Evolutionary conservation across 2,113 vertebrate genomes (phyloP).

Genomic region (Mesocricetus auratus): DNA sequence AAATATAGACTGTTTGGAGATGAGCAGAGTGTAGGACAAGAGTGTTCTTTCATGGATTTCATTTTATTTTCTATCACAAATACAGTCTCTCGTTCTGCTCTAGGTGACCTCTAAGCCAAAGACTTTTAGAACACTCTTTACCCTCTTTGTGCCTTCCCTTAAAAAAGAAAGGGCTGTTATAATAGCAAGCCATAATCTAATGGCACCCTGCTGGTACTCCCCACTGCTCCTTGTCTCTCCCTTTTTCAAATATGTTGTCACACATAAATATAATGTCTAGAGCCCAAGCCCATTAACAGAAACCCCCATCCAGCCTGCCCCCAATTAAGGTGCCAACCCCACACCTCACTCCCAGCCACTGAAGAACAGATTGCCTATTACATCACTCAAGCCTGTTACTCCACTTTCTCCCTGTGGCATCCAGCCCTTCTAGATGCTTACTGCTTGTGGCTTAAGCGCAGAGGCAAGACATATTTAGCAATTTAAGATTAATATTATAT

Average conservation of each 20-base stretch:
- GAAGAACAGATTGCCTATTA: constrained; percentile 41
- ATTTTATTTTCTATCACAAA: constrained; percentile 9
- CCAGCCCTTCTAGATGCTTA: constrained; percentile 15
- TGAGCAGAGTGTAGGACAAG: background rate
- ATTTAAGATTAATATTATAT: constrained; percentile 68
- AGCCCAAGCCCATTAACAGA: constrained; percentile 51
- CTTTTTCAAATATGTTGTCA: constrained; percentile 61
- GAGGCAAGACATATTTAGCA: constrained; percentile 59
- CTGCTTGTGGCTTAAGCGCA: constrained; percentile 42
- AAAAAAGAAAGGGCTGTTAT: constrained; percentile 51
- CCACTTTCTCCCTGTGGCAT: background rate
- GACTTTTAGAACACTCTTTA: background rate
- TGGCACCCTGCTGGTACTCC: constrained; percentile 50
- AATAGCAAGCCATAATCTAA: constrained; percentile 62
- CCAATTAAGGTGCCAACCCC: constrained; percentile 62
- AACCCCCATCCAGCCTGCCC: constrained; percentile 29
- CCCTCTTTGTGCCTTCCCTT: constrained; percentile 57
- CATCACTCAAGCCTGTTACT: constrained; percentile 41
- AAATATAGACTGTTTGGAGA: background rate
- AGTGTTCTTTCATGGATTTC: background rate
- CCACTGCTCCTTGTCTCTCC: constrained; percentile 50
- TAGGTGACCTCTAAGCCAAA: constrained; percentile 53
- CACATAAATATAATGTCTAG: constrained; percentile 45
- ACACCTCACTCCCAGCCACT: background rate
- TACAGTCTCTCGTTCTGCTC: background rate